Percentiles rank a stretch among this genome's conserved stretches.
Evolutionary conservation across 2,113 vertebrate species (phyloP).

Genomic region (Triplophysa dalaica): DNA sequence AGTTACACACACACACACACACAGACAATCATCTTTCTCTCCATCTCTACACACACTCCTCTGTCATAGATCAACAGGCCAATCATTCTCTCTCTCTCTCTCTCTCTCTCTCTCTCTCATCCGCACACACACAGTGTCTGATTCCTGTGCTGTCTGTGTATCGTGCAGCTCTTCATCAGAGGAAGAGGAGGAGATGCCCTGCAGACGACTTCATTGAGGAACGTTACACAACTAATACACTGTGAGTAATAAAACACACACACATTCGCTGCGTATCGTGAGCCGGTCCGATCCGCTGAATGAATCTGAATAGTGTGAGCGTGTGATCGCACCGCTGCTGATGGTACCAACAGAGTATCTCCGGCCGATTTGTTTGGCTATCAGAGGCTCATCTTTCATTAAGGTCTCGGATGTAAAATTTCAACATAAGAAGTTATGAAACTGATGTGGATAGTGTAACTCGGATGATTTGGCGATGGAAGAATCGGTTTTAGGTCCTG

Average conservation of each 20-base stretch:
- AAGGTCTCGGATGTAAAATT: no score
- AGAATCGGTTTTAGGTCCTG: not conserved
- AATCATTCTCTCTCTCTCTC: slow-evolving; percentile 58
- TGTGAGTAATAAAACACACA: slow-evolving; percentile 14
- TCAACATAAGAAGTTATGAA: no score
- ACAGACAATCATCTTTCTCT: not conserved
- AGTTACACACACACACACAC: no score
- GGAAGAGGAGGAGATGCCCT: slow-evolving; percentile 25
- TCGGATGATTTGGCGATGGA: no score
- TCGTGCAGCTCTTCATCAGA: slow-evolving; percentile 61
- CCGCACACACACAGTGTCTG: slow-evolving; percentile 26
- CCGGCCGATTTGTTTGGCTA: no score
- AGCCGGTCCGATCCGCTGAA: not conserved
- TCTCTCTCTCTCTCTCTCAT: slow-evolving; percentile 39
- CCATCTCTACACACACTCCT: slow-evolving; percentile 24
- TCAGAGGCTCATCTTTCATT: no score
- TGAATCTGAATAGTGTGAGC: not conserved
- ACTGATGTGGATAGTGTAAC: no score
- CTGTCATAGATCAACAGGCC: slow-evolving; percentile 63
- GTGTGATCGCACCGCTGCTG: not conserved
- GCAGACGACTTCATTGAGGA: slow-evolving; percentile 14
- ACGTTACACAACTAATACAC: not conserved
- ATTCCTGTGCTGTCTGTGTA: not conserved
- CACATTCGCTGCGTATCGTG: no score
- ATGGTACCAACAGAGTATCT: not conserved